A percentile compares a stretch with the other conserved stretches of the same genome.
Conservation (phyloP, 2,113 vertebrate species). For the Aix galericulata region DNA sequence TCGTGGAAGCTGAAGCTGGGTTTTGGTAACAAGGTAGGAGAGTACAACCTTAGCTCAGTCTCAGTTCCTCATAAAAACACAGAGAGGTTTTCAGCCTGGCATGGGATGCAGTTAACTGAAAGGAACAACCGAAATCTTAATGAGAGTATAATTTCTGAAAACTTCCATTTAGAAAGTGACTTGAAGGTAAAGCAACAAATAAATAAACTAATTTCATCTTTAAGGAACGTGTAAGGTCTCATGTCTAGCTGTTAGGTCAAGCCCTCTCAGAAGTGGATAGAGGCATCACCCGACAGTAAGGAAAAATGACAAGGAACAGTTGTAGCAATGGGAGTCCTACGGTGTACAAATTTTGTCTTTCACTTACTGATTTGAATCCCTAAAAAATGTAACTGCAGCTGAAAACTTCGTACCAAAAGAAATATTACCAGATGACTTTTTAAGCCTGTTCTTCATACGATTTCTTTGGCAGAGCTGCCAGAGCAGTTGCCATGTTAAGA, state of each 20-base stretch:
- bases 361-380: neutral
- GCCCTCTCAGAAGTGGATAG: neutral
- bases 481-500: neutral
- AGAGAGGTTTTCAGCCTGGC: neutral
- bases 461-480: neutral
- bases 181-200: neutral
- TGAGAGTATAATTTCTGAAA: neutral
- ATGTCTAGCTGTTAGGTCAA: neutral
- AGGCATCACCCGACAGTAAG: neutral
- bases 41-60: neutral
- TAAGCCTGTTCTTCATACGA: neutral
- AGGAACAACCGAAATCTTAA: neutral
- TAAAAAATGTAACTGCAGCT: neutral
- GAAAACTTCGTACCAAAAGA: neutral
- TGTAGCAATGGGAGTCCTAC: fast-evolving
- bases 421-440: constrained; percentile 14
- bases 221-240: neutral
- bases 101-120: neutral
- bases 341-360: neutral
- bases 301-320: neutral
- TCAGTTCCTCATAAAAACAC: neutral
- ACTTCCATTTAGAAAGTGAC: neutral
- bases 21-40: neutral
- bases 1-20: neutral
- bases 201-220: neutral